phyloP scores from a whole-genome alignment of 2,113 vertebrate species.

The Turdus rufiventris region DNA sequence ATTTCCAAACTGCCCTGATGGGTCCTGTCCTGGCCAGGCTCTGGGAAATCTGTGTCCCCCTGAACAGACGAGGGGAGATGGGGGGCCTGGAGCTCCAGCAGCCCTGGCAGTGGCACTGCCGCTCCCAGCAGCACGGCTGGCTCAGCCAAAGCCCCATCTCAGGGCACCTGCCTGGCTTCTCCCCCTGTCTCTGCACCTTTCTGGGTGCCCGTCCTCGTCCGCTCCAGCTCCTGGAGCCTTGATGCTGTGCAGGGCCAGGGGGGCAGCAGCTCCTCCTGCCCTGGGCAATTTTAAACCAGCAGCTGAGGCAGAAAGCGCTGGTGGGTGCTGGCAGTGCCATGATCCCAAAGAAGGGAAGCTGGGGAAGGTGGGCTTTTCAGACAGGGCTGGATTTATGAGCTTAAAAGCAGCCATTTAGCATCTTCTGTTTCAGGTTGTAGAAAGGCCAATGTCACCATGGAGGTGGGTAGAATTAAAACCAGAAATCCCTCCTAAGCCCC shows the following conservation, averaged over 20 bases:
- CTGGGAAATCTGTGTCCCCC: not conserved
- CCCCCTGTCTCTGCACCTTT: rapidly evolving
- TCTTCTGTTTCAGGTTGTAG: conserved; percentile 33
- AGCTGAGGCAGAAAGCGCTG: not conserved
- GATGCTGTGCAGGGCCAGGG: not conserved
- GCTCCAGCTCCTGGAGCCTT: not conserved
- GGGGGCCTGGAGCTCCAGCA: not conserved
- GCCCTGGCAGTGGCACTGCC: not conserved
- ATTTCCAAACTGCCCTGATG: not conserved
- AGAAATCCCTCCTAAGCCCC: conserved; percentile 50
- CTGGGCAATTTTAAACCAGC: not conserved
- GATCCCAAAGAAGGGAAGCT: not conserved
- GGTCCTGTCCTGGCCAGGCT: not conserved
- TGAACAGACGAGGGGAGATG: not conserved
- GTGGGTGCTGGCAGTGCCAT: not conserved
- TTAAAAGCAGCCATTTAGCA: conserved; percentile 32
- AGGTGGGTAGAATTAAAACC: conserved; percentile 46
- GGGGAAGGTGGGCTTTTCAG: not conserved
- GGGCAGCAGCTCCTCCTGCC: not conserved
- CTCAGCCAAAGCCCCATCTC: not conserved
- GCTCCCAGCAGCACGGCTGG: not conserved
- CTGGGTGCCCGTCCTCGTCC: rapidly evolving
- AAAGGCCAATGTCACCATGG: conserved; percentile 50
- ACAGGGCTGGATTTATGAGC: conserved; percentile 8
- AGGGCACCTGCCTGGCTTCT: not conserved